Evolutionary conservation across 2,797 vertebrate species (phyloP), one percentile per base, ranked within the genome.

Genomic region (Eulemur rubriventer): DNA sequence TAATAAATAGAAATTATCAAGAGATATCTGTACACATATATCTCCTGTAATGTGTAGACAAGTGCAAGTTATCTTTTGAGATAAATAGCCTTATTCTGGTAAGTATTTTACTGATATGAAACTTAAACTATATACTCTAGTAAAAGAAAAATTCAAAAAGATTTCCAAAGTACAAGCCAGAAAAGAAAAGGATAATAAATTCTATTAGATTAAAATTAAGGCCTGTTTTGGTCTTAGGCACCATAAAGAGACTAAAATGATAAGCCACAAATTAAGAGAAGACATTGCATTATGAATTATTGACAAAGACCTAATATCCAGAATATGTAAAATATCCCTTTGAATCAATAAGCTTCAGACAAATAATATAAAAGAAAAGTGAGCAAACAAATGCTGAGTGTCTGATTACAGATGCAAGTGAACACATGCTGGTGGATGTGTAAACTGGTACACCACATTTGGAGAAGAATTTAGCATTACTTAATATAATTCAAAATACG

Each of bases 321-420:
- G 18, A 76, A 92, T 35, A 78, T 87, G 2, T n/a, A 73, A 92
- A 75, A 76, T 70, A 46, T 8, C n/a, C 5, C n/a, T 78, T 82
- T 67, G 35, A 86, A 79, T 78, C 30, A 70, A n/a, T 73, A 81
- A 69, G 30, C 26, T 41, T 90, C 86, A 52, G 63, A 92, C 2
- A 95, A 86, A 92, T 69, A 81, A 82, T 14, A 28, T 79, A 35
- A 78, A 94, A 90, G 38, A 76, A 85, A 78, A 46, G 7, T 65
- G n/a, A 83, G 52, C 22, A 63, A 80, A 76, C 1, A 72, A 93
- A 79, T 48, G 13, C 9, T 41, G 57, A 52, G 2, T 13, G 28
- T 12, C 69, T 90, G 16, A 81, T 61, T 75, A 55, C 24, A 83
- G 10, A 88, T 75, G 57, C 3, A 13, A 43, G 8, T 30, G 33